phyloP scores from a whole-genome alignment of 1,140 invertebrate genomes.

The Caenorhabditis tropicalis region DNA sequence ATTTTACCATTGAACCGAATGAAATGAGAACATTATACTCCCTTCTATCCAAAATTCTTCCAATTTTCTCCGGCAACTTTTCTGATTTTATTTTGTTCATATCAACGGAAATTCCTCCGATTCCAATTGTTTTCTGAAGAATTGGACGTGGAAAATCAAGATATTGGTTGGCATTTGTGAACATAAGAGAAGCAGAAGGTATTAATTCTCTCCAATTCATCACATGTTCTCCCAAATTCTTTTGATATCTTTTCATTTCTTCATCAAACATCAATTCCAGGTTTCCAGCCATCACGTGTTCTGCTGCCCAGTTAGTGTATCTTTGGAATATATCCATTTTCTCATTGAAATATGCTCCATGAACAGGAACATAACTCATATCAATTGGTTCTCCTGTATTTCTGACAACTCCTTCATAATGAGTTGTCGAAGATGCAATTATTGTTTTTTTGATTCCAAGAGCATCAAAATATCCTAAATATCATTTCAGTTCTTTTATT shows the following conservation, averaged over 20 bases:
- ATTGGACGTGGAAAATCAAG: slow-evolving; percentile 44
- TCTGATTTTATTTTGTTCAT: not conserved
- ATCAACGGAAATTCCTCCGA: slow-evolving; percentile 45
- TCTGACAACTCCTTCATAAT: slow-evolving; percentile 22
- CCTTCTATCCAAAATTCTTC: not conserved
- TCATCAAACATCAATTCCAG: not conserved
- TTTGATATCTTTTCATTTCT: not conserved
- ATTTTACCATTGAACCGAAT: slow-evolving; percentile 17
- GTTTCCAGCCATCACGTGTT: not conserved
- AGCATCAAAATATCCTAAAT: not conserved
- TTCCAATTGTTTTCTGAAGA: slow-evolving; percentile 40
- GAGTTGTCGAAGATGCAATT: not conserved
- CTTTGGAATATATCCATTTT: slow-evolving; percentile 22
- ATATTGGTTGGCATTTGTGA: slow-evolving; percentile 41
- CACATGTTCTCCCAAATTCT: not conserved
- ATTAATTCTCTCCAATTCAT: not conserved
- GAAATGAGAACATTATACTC: slow-evolving; percentile 13
- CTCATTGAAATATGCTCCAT: slow-evolving; percentile 33
- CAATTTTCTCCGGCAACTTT: not conserved
- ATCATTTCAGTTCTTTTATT: not conserved
- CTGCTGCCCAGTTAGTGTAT: slow-evolving; percentile 20
- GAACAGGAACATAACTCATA: slow-evolving; percentile 34
- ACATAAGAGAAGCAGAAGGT: not conserved
- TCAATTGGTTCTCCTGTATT: slow-evolving; percentile 8
- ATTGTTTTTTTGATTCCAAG: slow-evolving; percentile 4